These are phyloP conservation scores for Linepithema humile DNA, from an alignment of 1,140 invertebrate species.

Conservation along the genomic window DNA sequence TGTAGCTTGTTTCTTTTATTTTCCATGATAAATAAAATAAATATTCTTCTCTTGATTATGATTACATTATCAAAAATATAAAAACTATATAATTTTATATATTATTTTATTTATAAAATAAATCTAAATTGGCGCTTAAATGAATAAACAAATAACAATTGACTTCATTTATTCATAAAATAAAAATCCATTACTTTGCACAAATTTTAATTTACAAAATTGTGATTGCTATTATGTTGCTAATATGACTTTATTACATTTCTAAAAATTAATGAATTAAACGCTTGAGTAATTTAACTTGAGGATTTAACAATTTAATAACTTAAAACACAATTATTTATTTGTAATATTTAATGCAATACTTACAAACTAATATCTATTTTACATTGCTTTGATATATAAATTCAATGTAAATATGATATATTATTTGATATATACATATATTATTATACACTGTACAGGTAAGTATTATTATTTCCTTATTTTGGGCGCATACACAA, in stretches of 20 bases:
- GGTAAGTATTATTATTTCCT: not conserved
- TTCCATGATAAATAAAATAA: not conserved
- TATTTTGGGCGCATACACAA: not conserved
- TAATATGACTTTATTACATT: not conserved
- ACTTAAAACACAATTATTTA: not conserved
- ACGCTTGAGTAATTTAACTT: not conserved
- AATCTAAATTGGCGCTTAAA: too few relatives aligned
- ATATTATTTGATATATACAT: too few relatives aligned
- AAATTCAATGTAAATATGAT: too few relatives aligned
- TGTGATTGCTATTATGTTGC: not conserved
- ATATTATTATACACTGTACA: too few relatives aligned
- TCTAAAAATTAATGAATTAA: not conserved
- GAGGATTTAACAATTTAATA: not conserved
- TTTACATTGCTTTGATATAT: not conserved
- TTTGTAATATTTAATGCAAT: not conserved
- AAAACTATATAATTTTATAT: too few relatives aligned
- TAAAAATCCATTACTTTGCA: not conserved
- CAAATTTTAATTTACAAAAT: not conserved
- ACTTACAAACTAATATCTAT: not conserved
- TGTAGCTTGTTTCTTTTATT: not conserved
- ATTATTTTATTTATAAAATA: too few relatives aligned
- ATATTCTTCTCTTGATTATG: not conserved
- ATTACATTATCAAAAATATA: not conserved
- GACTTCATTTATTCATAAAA: not conserved
- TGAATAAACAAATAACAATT: not conserved